Conservation (phyloP, 2,797 vertebrate species). For the Coracias cyanogaster region DNA sequence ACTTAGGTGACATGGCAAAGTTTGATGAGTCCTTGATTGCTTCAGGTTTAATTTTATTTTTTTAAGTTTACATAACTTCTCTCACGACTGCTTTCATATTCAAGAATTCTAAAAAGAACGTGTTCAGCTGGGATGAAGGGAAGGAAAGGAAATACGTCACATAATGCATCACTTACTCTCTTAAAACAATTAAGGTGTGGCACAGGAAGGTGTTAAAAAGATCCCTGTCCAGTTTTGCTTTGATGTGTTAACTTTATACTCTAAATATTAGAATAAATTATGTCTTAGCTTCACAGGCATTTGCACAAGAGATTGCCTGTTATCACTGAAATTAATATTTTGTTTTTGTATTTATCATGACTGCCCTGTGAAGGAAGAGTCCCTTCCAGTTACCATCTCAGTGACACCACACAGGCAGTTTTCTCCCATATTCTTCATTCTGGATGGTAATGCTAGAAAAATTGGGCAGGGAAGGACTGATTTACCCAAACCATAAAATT, state of each 20-base stretch:
- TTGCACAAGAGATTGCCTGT: not conserved
- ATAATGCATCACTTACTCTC: not conserved
- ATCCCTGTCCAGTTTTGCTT: not conserved
- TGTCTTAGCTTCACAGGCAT: not conserved
- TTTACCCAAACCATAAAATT: not conserved
- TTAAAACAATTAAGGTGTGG: not conserved
- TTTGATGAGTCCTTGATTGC: not conserved
- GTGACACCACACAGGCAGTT: not conserved
- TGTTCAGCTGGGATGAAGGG: not conserved
- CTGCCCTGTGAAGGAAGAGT: not conserved
- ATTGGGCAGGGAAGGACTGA: not conserved
- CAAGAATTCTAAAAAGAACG: not conserved
- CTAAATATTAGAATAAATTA: not conserved
- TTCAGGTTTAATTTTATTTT: not conserved
- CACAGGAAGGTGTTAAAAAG: not conserved
- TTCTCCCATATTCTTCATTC: conserved; percentile 24
- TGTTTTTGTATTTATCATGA: not conserved
- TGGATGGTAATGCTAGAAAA: not conserved
- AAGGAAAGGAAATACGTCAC: not conserved
- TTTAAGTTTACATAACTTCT: not conserved
- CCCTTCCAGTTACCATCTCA: not conserved
- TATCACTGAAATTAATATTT: not conserved
- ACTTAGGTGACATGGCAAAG: not conserved
- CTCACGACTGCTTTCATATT: not conserved
- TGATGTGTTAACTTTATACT: not conserved